Conservation (phyloP, 2,888 invertebrate genomes). For the Tricholauxania praeusta region DNA sequence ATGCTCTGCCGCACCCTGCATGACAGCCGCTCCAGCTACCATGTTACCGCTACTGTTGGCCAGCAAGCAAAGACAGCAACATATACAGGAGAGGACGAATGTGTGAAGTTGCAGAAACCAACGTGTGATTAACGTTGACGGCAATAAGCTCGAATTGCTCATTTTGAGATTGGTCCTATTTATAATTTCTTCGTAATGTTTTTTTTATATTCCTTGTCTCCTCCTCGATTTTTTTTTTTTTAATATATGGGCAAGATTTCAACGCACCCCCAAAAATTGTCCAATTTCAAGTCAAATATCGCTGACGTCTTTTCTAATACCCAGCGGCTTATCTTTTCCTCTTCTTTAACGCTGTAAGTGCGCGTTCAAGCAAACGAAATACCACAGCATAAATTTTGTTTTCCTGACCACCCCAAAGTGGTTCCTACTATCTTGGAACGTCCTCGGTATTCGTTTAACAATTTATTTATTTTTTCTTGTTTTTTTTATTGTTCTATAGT, state of each 20-base stretch:
- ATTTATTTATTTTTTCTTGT: not conserved
- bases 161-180: slow-evolving; percentile 21
- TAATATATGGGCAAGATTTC: no score
- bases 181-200: not conserved
- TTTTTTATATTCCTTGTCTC: not conserved
- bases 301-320: no score
- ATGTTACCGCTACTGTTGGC: slow-evolving; percentile 1
- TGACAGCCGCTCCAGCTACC: slow-evolving; percentile 8
- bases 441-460: not conserved
- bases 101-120: slow-evolving; percentile 42
- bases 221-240: slow-evolving; percentile 4
- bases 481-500: slow-evolving; percentile 1
- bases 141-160: slow-evolving; percentile 40
- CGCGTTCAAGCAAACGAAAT: no score
- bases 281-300: no score
- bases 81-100: slow-evolving; percentile 38
- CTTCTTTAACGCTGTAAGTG: no score
- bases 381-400: no score
- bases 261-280: no score
- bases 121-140: slow-evolving; percentile 49
- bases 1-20: slow-evolving; percentile 39
- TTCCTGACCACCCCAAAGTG: slow-evolving; percentile 46
- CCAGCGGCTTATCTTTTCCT: no score
- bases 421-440: slow-evolving; percentile 5
- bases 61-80: slow-evolving; percentile 20